These are phyloP conservation scores for Ceratosolen solmsi DNA, from an alignment of 1,140 invertebrate species.

Conservation along the genomic window DNA sequence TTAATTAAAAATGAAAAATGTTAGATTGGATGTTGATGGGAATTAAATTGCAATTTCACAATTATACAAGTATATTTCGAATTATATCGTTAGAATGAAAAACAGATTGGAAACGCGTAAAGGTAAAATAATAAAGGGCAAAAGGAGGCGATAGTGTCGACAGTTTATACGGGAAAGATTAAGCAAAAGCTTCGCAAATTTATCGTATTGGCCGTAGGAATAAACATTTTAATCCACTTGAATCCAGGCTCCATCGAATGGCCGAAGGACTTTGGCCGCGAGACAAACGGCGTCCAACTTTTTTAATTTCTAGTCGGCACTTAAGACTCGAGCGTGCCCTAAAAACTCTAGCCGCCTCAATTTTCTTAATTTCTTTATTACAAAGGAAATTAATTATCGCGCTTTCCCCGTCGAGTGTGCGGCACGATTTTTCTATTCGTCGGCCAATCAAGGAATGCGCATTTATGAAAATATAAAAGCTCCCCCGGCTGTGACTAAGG, in stretches of 20 bases:
- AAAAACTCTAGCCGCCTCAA: background rate
- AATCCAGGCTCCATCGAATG: background rate
- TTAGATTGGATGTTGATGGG: too few relatives aligned
- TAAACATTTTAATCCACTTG: slow-evolving; percentile 16
- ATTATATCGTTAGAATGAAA: too few relatives aligned
- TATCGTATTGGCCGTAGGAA: background rate
- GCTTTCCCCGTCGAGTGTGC: background rate
- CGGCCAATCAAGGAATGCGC: background rate
- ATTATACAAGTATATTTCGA: too few relatives aligned
- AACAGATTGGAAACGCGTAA: background rate
- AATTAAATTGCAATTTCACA: too few relatives aligned
- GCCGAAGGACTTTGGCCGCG: too few relatives aligned
- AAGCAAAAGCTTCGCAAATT: background rate
- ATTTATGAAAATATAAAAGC: background rate
- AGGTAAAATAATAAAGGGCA: background rate
- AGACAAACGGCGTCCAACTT: background rate
- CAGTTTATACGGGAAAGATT: background rate
- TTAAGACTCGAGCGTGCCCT: background rate
- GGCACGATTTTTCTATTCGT: background rate
- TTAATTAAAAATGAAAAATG: too few relatives aligned
- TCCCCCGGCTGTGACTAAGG: too few relatives aligned
- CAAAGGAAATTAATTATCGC: background rate
- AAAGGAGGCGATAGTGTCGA: too few relatives aligned
- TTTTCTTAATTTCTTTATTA: slow-evolving; percentile 3
- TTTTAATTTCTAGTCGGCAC: slow-evolving; percentile 2